Percentiles rank a stretch among this genome's conserved stretches.
phyloP scores from a whole-genome alignment of 2,113 vertebrate species.

The Microcebus tavaratra region DNA sequence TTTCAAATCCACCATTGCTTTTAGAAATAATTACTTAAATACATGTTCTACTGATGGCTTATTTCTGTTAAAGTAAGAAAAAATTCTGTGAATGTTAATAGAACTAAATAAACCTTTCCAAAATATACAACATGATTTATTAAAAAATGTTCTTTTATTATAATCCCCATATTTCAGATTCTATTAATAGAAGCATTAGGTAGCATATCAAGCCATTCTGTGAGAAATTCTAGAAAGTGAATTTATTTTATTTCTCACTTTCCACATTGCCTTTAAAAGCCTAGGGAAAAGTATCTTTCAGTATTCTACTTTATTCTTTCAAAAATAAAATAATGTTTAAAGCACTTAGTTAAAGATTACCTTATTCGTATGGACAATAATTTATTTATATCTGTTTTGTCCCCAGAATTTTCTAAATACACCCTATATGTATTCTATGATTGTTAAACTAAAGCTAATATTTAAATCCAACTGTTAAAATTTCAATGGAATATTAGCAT shows the following conservation, averaged over 20 bases:
- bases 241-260: not conserved
- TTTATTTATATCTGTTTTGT: not conserved
- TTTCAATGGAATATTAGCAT: conserved; percentile 24
- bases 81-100: not conserved
- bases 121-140: not conserved
- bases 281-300: not conserved
- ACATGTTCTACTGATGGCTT: not conserved
- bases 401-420: conserved; percentile 24
- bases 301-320: not conserved
- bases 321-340: conserved; percentile 24
- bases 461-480: conserved; percentile 31
- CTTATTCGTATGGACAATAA: not conserved
- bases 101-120: not conserved
- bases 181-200: not conserved
- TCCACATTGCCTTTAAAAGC: not conserved
- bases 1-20: not conserved
- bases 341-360: not conserved
- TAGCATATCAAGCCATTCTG: not conserved
- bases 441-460: conserved; percentile 36
- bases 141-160: not conserved
- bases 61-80: not conserved
- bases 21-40: conserved; percentile 12
- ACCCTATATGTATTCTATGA: not conserved
- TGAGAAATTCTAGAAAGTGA: not conserved
- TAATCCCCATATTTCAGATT: not conserved